Percentiles rank a stretch among this genome's conserved stretches.
phyloP scores from a whole-genome alignment of 2,113 vertebrate genomes.

The Tragulus kanchil region DNA sequence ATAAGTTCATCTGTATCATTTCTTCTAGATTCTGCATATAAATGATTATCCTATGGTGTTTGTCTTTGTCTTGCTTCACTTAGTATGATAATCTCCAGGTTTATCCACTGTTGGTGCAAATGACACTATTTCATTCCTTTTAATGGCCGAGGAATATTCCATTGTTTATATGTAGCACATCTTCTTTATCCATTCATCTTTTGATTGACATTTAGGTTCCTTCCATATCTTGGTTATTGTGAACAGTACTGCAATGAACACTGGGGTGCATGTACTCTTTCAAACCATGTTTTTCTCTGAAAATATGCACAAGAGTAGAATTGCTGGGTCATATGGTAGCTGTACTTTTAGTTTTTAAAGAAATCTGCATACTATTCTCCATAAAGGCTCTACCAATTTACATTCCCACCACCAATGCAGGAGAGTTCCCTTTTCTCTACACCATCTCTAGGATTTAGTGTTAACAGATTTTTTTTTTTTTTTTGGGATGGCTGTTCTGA shows the following conservation, averaged over 20 bases:
- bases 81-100: not conserved
- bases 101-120: not conserved
- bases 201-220: not conserved
- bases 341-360: not conserved
- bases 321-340: not conserved
- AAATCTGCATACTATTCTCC: not conserved
- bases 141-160: not conserved
- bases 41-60: not conserved
- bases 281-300: not conserved
- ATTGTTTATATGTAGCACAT: not conserved
- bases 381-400: not conserved
- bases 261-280: not conserved
- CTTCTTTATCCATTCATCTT: not conserved
- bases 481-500: not conserved
- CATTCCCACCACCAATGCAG: not conserved
- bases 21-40: not conserved
- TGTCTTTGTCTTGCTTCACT: not conserved
- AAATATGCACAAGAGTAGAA: not conserved
- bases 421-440: not conserved
- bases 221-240: not conserved
- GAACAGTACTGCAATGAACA: not conserved
- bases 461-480: not conserved
- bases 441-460: not conserved
- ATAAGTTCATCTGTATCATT: not conserved
- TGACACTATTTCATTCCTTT: not conserved